A percentile compares a stretch with the other conserved stretches of the same genome.
phyloP scores from a whole-genome alignment of 2,797 vertebrate species.

The Pseudochirops corinnae region DNA sequence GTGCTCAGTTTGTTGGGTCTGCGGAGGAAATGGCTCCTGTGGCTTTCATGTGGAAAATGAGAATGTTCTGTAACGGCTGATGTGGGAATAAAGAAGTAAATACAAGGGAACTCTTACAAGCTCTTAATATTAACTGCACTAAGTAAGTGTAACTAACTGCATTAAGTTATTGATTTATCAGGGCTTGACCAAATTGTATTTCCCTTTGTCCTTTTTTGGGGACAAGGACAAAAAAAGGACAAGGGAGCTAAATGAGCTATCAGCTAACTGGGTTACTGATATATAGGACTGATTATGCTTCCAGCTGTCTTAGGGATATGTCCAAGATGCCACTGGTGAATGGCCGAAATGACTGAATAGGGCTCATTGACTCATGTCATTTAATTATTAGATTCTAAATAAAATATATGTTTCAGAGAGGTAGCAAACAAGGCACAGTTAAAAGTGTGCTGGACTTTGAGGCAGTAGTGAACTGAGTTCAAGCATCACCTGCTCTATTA shows the following conservation, averaged over 20 bases:
- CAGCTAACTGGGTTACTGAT: conserved; percentile 70
- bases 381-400: conserved; percentile 67
- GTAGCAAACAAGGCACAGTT: neutral
- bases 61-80: conserved; percentile 87
- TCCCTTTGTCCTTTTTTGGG: conserved; percentile 66
- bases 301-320: conserved; percentile 63
- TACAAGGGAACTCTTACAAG: conserved; percentile 85
- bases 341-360: conserved; percentile 64
- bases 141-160: conserved; percentile 88
- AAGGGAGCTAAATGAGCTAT: conserved; percentile 69
- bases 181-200: conserved; percentile 81
- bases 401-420: conserved; percentile 66
- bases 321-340: conserved; percentile 69
- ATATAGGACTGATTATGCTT: conserved; percentile 67
- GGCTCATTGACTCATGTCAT: conserved; percentile 56
- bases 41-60: conserved; percentile 89
- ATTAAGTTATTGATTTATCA: conserved; percentile 88
- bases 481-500: neutral
- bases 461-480: neutral
- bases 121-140: conserved; percentile 86
- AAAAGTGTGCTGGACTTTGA: neutral
- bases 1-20: conserved; percentile 85
- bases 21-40: conserved; percentile 84
- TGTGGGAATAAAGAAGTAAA: conserved; percentile 88
- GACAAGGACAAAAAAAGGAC: conserved; percentile 70